A percentile compares a stretch with the other conserved stretches of the same genome.
These are phyloP conservation scores for Bambusicola thoracicus DNA, from an alignment of 2,113 vertebrate genomes.

Conservation along the genomic window DNA sequence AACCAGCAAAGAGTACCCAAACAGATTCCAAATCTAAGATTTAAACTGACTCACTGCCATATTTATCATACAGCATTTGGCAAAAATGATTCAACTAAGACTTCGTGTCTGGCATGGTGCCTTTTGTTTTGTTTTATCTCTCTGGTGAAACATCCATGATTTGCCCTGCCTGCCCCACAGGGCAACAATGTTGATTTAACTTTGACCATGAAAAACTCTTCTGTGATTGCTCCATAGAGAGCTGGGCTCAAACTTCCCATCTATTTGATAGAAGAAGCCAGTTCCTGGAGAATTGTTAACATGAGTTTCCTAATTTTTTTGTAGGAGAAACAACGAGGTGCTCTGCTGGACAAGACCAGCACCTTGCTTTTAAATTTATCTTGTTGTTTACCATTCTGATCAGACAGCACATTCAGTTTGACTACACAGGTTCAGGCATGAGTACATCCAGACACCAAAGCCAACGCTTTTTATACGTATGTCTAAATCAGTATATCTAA, in stretches of 20 bases:
- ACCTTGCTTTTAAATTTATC: background rate
- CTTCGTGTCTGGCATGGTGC: background rate
- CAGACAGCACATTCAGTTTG: background rate
- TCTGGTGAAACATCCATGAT: background rate
- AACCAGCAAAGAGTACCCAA: background rate
- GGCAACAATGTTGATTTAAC: background rate
- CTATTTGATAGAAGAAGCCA: background rate
- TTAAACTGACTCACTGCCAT: background rate
- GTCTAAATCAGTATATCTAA: background rate
- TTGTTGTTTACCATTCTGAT: background rate
- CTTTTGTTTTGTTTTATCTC: background rate
- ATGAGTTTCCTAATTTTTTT: background rate
- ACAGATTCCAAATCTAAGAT: background rate
- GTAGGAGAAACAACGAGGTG: background rate
- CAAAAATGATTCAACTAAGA: background rate
- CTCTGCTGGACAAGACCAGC: background rate
- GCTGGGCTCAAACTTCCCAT: background rate
- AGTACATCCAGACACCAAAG: background rate
- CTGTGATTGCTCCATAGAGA: background rate
- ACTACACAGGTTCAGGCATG: background rate
- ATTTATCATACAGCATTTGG: background rate
- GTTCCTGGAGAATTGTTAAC: background rate
- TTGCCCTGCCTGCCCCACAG: background rate
- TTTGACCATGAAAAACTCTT: background rate
- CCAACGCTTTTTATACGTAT: fast-evolving